Conservation (phyloP, 2,113 vertebrate species). For the Verasper variegatus region DNA sequence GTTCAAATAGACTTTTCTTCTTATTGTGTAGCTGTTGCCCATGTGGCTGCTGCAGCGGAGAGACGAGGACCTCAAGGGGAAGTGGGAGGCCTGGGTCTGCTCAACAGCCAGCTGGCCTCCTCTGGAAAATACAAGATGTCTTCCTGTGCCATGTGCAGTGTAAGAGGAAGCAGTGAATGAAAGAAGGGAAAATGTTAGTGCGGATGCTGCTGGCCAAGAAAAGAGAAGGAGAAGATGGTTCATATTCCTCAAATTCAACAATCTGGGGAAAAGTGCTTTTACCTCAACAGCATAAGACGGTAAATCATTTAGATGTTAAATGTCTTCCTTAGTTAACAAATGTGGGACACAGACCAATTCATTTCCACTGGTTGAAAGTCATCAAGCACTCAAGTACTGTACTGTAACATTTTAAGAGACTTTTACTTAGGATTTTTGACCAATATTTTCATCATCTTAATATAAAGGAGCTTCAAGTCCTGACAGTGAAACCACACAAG, state of each 20-base stretch:
- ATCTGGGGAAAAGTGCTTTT: constrained; percentile 2
- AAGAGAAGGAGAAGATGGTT: constrained; percentile 25
- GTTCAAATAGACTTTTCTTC: neutral
- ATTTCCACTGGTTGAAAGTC: neutral
- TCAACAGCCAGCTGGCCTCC: constrained; percentile 49
- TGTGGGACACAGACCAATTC: neutral
- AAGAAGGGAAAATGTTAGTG: constrained; percentile 59
- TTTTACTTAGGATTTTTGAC: too few species aligned
- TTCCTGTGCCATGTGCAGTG: constrained; percentile 48
- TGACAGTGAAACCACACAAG: too few species aligned
- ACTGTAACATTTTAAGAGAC: neutral
- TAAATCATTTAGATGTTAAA: too few species aligned
- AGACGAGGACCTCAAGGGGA: constrained; percentile 56
- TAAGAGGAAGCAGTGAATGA: constrained; percentile 20
- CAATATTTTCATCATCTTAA: too few species aligned
- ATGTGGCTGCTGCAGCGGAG: constrained; percentile 25
- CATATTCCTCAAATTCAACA: constrained; percentile 33
- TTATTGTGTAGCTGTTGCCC: neutral
- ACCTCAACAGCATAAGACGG: too few species aligned
- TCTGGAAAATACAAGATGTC: constrained; percentile 64
- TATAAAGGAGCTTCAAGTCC: too few species aligned
- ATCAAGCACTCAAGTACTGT: neutral
- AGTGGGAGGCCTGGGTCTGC: constrained; percentile 50
- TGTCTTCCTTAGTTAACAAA: too few species aligned
- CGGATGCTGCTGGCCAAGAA: constrained; percentile 37